Evolutionary conservation across 2,888 invertebrate species (phyloP).

Genomic region (Oasisia sp.): DNA sequence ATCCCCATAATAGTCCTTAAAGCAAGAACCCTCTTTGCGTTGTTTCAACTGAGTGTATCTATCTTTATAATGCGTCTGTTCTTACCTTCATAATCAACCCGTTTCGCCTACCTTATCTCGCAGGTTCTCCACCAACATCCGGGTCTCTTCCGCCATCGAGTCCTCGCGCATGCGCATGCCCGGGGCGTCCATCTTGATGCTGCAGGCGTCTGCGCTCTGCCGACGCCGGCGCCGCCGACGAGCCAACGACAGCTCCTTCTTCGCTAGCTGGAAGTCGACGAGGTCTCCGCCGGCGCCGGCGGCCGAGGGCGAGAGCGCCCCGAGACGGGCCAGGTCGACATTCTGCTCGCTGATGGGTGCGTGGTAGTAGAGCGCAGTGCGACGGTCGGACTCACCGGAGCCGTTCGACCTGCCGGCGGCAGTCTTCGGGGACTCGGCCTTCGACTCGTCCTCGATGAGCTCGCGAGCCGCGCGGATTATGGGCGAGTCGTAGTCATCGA

Average conservation of each 20-base stretch:
- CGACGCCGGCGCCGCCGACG: slow-evolving; percentile 21
- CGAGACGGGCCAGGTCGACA: slow-evolving; percentile 17
- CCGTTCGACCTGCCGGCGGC: not conserved
- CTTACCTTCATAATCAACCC: not conserved
- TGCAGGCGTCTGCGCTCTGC: slow-evolving; percentile 13
- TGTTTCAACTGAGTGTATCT: not conserved
- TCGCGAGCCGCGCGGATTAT: not conserved
- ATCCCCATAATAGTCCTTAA: no score
- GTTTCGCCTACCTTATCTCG: slow-evolving; percentile 38
- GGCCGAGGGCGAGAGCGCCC: not conserved
- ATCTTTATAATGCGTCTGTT: not conserved
- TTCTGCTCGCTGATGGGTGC: slow-evolving; percentile 22
- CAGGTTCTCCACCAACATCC: slow-evolving; percentile 43
- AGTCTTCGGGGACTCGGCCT: not conserved
- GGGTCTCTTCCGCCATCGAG: slow-evolving; percentile 44
- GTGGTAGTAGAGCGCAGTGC: slow-evolving; percentile 22
- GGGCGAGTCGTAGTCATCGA: not conserved
- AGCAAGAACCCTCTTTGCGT: no score
- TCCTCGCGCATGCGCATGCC: slow-evolving; percentile 33
- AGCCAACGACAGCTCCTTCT: slow-evolving; percentile 14
- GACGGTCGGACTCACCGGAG: not conserved
- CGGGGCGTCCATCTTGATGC: slow-evolving; percentile 8
- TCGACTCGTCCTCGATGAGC: not conserved
- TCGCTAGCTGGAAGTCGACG: slow-evolving; percentile 22
- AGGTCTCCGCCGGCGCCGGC: slow-evolving; percentile 11